Evolutionary conservation across 2,888 invertebrate species (phyloP), one percentile per base, ranked within the genome.

Genomic region (Ecdyonurus torrentis): DNA sequence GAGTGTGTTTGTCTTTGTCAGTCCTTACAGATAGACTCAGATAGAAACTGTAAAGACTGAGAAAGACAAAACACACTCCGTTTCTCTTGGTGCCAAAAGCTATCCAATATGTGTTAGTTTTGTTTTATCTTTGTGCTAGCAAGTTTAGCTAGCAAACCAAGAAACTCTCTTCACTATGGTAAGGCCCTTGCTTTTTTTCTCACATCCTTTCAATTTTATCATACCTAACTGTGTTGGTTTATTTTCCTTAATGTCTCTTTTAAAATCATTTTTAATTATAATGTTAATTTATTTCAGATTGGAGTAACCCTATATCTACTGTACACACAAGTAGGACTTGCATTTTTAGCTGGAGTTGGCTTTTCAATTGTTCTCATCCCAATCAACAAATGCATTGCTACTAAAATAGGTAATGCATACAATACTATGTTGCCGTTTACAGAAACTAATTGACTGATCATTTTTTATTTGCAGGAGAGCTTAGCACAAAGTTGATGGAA

Each of bases 361-460:
- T 94, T 97, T 75, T 89, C 91, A 1, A 75, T 94, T 1, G 71
- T 95, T 60, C 77, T 98, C 53, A 92, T 99, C 70, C 98, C 98
- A 0, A 83, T 98, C 62, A 99, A 98, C 77, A 89, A 91, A 72
- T 76, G 83, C 69, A 83, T 98, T 66, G 95, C 97, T 1, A 84
- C 84, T 67, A 89, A 90, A 77, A 97, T 99, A 71, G 93, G 91
- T 59, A 71, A 79, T 61, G 62, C 25, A 25, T 1, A 53, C 20
- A 25, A 25, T 20, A 19, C 37, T 15, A 20, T 37, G n/a, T 18
- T 22, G 3, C 19, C 50, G 7, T 63, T 63, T 19, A 1, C 55
- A 15, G 37, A 53, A 19, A 53, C 10, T 25, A 5, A 61, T 25
- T 25, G n/a, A 37, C 22, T 23, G 25, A 25, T 58, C 22, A 55